phyloP scores from a whole-genome alignment of 2,888 invertebrate genomes.

The Tipula vernalis region DNA sequence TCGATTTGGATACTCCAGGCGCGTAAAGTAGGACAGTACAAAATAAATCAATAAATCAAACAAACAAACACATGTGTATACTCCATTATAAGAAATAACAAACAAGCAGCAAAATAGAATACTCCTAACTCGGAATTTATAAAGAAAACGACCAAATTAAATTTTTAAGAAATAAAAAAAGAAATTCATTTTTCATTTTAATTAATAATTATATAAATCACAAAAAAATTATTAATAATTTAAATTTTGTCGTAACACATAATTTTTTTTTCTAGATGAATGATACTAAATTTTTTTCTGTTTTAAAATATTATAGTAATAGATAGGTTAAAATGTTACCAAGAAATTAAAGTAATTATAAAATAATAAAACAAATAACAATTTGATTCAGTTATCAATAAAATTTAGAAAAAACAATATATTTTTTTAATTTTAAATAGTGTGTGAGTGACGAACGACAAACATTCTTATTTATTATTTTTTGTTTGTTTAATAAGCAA shows the following conservation, averaged over 20 bases:
- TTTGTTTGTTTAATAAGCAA: not conserved
- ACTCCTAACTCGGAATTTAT: no score
- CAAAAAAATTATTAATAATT: not conserved
- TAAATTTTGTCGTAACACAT: not conserved
- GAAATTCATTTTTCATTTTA: not conserved
- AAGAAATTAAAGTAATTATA: not conserved
- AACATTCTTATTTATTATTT: not conserved
- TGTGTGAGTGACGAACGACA: not conserved
- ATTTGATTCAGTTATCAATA: not conserved
- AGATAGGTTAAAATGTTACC: not conserved
- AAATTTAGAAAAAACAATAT: not conserved
- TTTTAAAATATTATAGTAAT: not conserved
- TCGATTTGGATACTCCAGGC: no score
- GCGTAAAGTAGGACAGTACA: no score
- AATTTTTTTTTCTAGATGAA: not conserved
- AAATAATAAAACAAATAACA: not conserved
- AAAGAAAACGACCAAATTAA: not conserved
- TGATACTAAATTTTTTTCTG: not conserved
- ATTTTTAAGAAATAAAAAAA: not conserved
- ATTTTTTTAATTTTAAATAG: not conserved
- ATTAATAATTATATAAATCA: slow-evolving; percentile 4
- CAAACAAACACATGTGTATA: no score
- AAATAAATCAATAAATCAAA: no score
- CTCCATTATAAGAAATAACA: no score
- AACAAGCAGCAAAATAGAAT: no score